Evolutionary conservation across 2,888 invertebrate species (phyloP).

Genomic region (Anorthoa munda): DNA sequence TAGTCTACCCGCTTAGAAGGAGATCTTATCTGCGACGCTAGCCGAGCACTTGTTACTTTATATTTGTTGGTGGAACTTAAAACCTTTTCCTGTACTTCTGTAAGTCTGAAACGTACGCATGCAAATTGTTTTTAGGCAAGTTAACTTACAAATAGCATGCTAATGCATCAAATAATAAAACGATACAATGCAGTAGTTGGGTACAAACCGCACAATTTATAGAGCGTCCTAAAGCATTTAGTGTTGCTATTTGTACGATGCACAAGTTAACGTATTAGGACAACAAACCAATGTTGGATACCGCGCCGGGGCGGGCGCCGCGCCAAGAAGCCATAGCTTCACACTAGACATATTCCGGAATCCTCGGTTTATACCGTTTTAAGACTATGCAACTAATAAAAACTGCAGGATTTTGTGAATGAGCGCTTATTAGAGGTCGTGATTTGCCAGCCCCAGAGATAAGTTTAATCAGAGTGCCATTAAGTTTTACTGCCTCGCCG

Average conservation of each 20-base stretch:
- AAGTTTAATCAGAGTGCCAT: slow-evolving; percentile 90
- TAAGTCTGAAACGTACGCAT: slow-evolving; percentile 28
- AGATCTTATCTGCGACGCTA: slow-evolving; percentile 64
- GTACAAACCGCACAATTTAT: slow-evolving; percentile 55
- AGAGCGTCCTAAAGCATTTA: slow-evolving; percentile 66
- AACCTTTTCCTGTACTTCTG: slow-evolving; percentile 41
- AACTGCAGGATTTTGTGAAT: slow-evolving; percentile 72
- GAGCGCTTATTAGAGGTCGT: slow-evolving; percentile 83
- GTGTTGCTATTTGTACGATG: slow-evolving; percentile 68
- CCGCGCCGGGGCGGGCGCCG: slow-evolving; percentile 68
- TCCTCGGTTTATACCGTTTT: slow-evolving; percentile 71
- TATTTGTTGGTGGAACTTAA: slow-evolving; percentile 58
- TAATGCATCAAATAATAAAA: slow-evolving; percentile 55
- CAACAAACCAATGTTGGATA: slow-evolving; percentile 71
- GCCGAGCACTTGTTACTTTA: slow-evolving; percentile 61
- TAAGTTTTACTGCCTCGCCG: slow-evolving; percentile 88
- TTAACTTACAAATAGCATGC: slow-evolving; percentile 43
- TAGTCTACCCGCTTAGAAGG: slow-evolving; percentile 68
- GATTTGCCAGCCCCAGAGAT: slow-evolving; percentile 84
- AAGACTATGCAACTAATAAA: slow-evolving; percentile 71
- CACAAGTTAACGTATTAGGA: slow-evolving; percentile 75
- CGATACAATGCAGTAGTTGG: slow-evolving; percentile 41
- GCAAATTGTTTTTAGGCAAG: slow-evolving; percentile 44
- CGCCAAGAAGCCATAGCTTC: slow-evolving; percentile 78
- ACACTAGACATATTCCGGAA: slow-evolving; percentile 71